phyloP scores from a whole-genome alignment of 2,113 vertebrate genomes.

The Phalacrocorax brasilianus region DNA sequence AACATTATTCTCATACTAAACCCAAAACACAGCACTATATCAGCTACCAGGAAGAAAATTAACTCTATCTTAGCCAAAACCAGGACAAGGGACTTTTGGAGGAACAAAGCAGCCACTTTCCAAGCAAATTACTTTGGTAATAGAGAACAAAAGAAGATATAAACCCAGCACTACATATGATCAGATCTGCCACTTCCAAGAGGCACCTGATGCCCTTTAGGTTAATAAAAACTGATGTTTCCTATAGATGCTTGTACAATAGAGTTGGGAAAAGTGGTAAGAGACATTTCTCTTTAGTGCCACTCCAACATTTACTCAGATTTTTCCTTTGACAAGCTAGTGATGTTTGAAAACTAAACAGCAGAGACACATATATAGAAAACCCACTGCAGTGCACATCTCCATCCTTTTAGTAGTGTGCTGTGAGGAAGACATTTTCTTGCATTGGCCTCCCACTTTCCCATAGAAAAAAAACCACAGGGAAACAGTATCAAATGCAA shows the following conservation, averaged over 20 bases:
- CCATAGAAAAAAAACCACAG: not conserved
- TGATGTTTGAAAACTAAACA: constrained; percentile 11
- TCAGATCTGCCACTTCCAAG: not conserved
- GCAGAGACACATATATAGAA: not conserved
- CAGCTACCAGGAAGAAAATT: no score
- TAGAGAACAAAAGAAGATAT: not conserved
- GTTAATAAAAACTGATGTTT: not conserved
- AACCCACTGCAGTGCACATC: not conserved
- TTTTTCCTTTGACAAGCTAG: constrained; percentile 1
- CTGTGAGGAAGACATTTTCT: not conserved
- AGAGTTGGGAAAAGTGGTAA: not conserved
- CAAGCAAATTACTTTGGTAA: constrained; percentile 14
- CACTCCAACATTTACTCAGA: not conserved
- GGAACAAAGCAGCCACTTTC: not conserved
- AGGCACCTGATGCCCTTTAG: not conserved
- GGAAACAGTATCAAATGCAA: not conserved
- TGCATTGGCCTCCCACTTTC: not conserved
- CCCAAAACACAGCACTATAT: no score
- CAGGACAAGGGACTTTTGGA: not conserved
- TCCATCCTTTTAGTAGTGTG: not conserved
- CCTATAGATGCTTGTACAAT: not conserved
- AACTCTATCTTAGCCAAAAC: no score
- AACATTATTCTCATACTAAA: no score
- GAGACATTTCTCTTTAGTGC: not conserved
- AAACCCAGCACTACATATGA: not conserved